These are phyloP conservation scores for Pocillopora verrucosa DNA, from an alignment of 64 coral and sea anemone species.

Conservation along the genomic window DNA sequence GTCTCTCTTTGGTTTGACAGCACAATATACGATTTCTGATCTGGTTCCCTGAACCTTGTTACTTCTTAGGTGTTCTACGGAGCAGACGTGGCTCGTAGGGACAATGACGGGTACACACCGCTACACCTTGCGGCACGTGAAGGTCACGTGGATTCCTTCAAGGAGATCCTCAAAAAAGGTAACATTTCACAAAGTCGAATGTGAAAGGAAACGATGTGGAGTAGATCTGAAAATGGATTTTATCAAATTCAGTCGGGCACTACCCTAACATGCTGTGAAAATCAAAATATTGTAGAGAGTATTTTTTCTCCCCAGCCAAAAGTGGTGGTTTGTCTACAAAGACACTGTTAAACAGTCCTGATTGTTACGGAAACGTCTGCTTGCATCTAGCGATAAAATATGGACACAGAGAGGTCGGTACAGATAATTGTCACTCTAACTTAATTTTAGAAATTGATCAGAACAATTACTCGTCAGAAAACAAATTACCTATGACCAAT, in stretches of 20 bases:
- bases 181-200: background rate
- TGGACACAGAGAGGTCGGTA: conserved; percentile 43
- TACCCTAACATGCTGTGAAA: no score
- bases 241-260: no score
- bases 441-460: background rate
- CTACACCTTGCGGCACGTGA: conserved; percentile 78
- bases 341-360: conserved; percentile 56
- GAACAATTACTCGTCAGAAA: background rate
- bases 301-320: conserved; percentile 21
- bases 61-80: conserved; percentile 52
- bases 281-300: background rate
- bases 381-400: conserved; percentile 74
- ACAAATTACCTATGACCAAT: no score
- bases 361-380: conserved; percentile 71
- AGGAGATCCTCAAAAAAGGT: conserved; percentile 67
- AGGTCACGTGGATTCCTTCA: conserved; percentile 49
- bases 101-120: conserved; percentile 86
- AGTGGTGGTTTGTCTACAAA: conserved; percentile 11
- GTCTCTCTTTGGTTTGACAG: no score
- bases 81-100: conserved; percentile 52
- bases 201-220: background rate
- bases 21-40: no score
- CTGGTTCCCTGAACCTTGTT: background rate
- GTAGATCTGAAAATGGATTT: no score
- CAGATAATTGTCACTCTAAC: no score